These are phyloP conservation scores for Muricea muricata DNA, from an alignment of 92 coral and sea anemone species.

Conservation along the genomic window DNA sequence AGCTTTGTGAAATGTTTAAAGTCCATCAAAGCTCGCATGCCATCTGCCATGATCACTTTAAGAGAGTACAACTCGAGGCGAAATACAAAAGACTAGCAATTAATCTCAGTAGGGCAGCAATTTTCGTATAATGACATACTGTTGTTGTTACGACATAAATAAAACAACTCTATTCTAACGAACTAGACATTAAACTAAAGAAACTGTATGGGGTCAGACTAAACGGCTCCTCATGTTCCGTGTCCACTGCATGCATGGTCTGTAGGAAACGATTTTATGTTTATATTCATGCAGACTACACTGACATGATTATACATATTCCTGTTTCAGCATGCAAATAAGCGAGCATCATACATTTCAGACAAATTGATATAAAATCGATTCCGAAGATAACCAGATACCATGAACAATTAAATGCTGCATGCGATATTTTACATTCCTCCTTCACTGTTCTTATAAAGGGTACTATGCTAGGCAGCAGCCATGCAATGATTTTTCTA, in stretches of 20 bases:
- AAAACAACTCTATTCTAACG: slow-evolving; percentile 44
- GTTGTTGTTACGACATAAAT: slow-evolving; percentile 48
- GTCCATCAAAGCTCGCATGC: slow-evolving; percentile 35
- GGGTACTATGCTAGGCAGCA: too few species aligned
- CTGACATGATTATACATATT: not conserved
- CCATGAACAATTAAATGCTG: slow-evolving; percentile 6
- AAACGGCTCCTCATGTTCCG: slow-evolving; percentile 39
- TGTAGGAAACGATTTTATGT: too few species aligned
- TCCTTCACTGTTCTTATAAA: too few species aligned
- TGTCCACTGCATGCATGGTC: not conserved
- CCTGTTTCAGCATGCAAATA: not conserved
- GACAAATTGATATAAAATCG: slow-evolving; percentile 15
- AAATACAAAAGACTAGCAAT: slow-evolving; percentile 50
- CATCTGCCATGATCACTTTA: slow-evolving; percentile 54
- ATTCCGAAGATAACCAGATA: slow-evolving; percentile 8
- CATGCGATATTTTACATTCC: not conserved
- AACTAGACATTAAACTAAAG: slow-evolving; percentile 20
- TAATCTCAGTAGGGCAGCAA: slow-evolving; percentile 49
- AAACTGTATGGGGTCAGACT: slow-evolving; percentile 50
- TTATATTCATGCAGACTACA: too few species aligned
- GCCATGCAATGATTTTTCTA: too few species aligned
- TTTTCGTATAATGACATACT: slow-evolving; percentile 54
- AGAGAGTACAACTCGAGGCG: slow-evolving; percentile 39
- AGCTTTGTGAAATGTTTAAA: slow-evolving; percentile 23
- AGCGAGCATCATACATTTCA: not conserved